A percentile compares a stretch with the other conserved stretches of the same genome.
Evolutionary conservation across 2,113 vertebrate species (phyloP).

Genomic region (Shinisaurus crocodilurus): DNA sequence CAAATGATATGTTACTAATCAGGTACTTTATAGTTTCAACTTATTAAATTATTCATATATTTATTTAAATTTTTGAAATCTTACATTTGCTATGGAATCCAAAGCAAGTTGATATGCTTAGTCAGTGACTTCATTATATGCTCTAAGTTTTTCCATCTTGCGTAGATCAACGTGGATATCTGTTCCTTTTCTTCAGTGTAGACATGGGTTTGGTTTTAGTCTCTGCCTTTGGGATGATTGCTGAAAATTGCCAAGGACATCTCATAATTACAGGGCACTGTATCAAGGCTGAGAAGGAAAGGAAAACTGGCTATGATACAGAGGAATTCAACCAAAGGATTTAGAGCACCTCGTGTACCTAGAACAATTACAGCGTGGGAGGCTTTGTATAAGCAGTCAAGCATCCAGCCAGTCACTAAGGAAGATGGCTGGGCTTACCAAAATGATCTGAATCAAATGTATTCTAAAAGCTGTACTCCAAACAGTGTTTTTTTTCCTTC

Average conservation of each 20-base stretch:
- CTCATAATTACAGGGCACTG: conserved; percentile 5
- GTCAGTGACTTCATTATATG: not conserved
- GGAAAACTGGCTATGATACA: conserved; percentile 21
- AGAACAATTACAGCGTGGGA: not conserved
- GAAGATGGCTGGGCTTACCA: not conserved
- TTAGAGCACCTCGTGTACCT: not conserved
- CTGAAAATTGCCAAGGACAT: conserved; percentile 15
- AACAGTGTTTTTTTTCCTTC: not conserved
- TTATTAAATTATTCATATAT: not conserved
- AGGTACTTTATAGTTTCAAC: not conserved
- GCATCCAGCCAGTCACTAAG: not conserved
- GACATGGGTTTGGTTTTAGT: not conserved
- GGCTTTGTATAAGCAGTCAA: rapidly evolving
- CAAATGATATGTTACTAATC: not conserved
- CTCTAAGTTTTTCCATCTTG: not conserved
- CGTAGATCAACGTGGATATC: conserved; percentile 33
- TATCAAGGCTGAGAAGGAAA: not conserved
- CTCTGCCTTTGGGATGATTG: not conserved
- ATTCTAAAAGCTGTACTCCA: not conserved
- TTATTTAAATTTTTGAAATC: not conserved
- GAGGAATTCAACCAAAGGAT: not conserved
- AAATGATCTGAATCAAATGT: not conserved
- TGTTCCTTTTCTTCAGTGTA: conserved; percentile 33
- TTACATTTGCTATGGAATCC: not conserved
- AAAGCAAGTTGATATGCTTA: not conserved